phyloP scores from a whole-genome alignment of 1,140 invertebrate species.

The Cardiocondyla obscurior region DNA sequence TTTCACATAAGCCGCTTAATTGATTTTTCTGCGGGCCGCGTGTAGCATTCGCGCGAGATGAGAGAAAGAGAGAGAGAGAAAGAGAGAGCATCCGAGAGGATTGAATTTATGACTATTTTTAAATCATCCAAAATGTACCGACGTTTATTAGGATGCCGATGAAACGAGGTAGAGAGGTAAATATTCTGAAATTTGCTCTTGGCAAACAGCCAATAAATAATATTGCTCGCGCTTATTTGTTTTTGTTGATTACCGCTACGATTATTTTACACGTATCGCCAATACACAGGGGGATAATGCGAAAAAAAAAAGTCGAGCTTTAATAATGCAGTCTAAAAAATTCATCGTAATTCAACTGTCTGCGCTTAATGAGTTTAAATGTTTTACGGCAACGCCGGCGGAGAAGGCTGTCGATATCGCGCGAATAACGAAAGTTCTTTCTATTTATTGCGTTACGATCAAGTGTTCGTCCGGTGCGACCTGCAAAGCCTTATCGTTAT shows the following conservation, averaged over 20 bases:
- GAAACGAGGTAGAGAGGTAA: conserved; percentile 66
- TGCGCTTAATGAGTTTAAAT: not conserved
- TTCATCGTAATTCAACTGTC: not conserved
- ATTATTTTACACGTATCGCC: conserved; percentile 38
- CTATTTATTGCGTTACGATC: not conserved
- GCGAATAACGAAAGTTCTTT: not conserved
- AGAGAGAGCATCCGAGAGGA: not conserved
- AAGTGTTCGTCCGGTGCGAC: not conserved
- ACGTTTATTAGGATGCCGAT: conserved; percentile 74
- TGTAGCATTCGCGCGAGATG: conserved; percentile 12
- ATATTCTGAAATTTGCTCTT: conserved; percentile 69
- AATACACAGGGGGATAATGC: not conserved
- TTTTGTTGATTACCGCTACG: conserved; percentile 61
- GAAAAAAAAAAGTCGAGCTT: not conserved
- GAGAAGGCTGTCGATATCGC: not conserved
- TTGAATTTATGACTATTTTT: conserved; percentile 75
- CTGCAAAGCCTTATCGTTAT: conserved; percentile 20
- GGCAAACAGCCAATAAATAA: conserved; percentile 65
- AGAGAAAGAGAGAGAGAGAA: not conserved
- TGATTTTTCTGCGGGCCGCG: conserved; percentile 70
- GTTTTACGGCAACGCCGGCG: not conserved
- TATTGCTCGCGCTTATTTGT: conserved; percentile 55
- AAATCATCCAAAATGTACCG: conserved; percentile 70
- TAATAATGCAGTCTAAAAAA: not conserved
- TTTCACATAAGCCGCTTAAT: conserved; percentile 78